Evolutionary conservation across 2,797 vertebrate genomes (phyloP), one percentile per base, ranked within the genome.

Genomic region (Knipowitschia caucasica): DNA sequence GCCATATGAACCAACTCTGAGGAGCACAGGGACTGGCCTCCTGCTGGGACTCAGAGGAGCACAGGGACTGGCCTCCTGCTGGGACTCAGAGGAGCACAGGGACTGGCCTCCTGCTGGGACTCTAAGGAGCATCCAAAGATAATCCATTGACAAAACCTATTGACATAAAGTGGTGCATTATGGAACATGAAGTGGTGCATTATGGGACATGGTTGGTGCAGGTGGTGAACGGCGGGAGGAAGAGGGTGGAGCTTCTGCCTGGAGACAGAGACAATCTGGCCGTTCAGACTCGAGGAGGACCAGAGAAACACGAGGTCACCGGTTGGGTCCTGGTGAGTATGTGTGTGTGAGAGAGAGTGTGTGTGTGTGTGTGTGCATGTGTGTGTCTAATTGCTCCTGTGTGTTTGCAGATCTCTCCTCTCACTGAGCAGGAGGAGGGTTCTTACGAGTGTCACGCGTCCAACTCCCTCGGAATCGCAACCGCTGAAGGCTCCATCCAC

Each of bases 221-320:
- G 44, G 45, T 36, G 30, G 23, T 36, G 34, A 46, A 51, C 14
- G 54, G 72, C 29, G 89, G 89, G n/a, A 86, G 85, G 53, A 89
- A 86, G 56, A 93, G 77, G 77, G 85, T 88, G 66, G 90, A 92
- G 76, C 89, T 95, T 21, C 88, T 97, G 59, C 95, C 95, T 40
- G 94, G 94, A 43, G 95, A 97, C 80, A 76, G 89, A 44, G 93
- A 95, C 45, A 96, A 96, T 75, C 84, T 96, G 77, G 95, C 95
- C 0, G 90, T 98, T 62, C 95, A 97, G 85, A 94, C 92, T 1
- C 86, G 94, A 3, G 95, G 95, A 8, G 95, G 95, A 6, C 94
- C 95, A 0, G 95, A 97, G 74, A 98, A 97, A 59, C 93, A 96
- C 0, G 92, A 97, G 88, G 94, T 95, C 51, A 98, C 94, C 0